phyloP scores from a whole-genome alignment of 1,140 invertebrate genomes.

The Neodiprion virginianus region DNA sequence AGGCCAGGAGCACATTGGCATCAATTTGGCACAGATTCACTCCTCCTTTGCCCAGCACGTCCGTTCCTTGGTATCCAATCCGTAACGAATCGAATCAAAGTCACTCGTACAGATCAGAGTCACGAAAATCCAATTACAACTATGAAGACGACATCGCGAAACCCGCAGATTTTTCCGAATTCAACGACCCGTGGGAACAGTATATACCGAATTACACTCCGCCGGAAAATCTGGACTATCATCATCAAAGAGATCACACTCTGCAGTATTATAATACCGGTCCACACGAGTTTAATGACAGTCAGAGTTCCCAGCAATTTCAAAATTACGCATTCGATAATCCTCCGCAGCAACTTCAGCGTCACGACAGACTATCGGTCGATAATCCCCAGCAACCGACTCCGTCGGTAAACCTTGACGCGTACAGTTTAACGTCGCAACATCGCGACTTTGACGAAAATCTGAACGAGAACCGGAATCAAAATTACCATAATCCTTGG shows the following conservation, averaged over 20 bases:
- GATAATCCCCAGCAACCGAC: conserved; percentile 20
- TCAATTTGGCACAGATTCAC: conserved; percentile 55
- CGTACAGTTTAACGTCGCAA: neutral
- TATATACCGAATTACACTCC: conserved; percentile 40
- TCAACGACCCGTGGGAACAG: conserved; percentile 67
- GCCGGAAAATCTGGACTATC: neutral
- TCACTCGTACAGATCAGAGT: conserved; percentile 1
- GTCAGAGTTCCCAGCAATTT: conserved; percentile 8
- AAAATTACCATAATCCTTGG: conserved; percentile 5
- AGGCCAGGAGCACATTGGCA: conserved; percentile 57
- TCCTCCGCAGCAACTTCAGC: conserved; percentile 4
- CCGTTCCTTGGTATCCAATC: conserved; percentile 19
- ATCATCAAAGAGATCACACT: neutral
- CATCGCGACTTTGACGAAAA: neutral
- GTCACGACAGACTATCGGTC: conserved; percentile 4
- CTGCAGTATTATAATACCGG: conserved; percentile 7
- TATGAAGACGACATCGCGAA: conserved; percentile 10
- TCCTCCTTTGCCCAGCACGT: conserved; percentile 19
- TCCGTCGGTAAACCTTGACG: neutral
- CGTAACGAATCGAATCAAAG: conserved; percentile 11
- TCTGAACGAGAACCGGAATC: neutral
- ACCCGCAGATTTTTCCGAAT: conserved; percentile 57
- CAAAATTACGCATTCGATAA: conserved; percentile 21
- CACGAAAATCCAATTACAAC: conserved; percentile 10
- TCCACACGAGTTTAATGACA: conserved; percentile 7